phyloP scores from a whole-genome alignment of 1,140 invertebrate species.

The Drosophila nikananu region DNA sequence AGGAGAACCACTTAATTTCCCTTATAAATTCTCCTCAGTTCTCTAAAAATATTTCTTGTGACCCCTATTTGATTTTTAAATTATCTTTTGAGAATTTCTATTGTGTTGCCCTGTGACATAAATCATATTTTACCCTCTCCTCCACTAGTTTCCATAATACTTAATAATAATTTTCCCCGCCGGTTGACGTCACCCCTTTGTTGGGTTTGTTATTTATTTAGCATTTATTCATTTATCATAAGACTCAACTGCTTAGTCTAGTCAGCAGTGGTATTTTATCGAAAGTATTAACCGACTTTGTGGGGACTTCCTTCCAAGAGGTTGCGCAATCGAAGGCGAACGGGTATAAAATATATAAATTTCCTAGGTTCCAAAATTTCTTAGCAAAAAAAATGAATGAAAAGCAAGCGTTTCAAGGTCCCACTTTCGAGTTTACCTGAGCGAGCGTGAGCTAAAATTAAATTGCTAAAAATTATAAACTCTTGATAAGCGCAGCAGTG shows the following conservation, averaged over 20 bases:
- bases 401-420: constrained; percentile 38
- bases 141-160: constrained; percentile 15
- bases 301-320: constrained; percentile 18
- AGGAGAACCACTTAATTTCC: constrained; percentile 2
- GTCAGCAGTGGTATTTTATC: constrained; percentile 47
- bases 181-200: constrained; percentile 38
- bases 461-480: constrained; percentile 62
- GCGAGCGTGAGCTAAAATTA: constrained; percentile 47
- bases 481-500: constrained; percentile 52
- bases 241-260: constrained; percentile 43
- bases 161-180: constrained; percentile 14
- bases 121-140: constrained; percentile 24
- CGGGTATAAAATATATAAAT: not conserved
- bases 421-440: constrained; percentile 39
- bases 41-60: constrained; percentile 10
- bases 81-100: constrained; percentile 11
- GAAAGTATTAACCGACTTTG: constrained; percentile 47
- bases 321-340: constrained; percentile 32
- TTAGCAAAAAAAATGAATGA: constrained; percentile 32
- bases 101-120: constrained; percentile 20
- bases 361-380: not conserved
- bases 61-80: constrained; percentile 27
- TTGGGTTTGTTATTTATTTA: constrained; percentile 42
- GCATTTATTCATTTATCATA: constrained; percentile 45
- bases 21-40: not conserved